Percentiles rank a stretch among this genome's conserved stretches.
These are phyloP conservation scores for Ernsta delagoae DNA, from an alignment of 2,888 invertebrate genomes.

Conservation along the genomic window DNA sequence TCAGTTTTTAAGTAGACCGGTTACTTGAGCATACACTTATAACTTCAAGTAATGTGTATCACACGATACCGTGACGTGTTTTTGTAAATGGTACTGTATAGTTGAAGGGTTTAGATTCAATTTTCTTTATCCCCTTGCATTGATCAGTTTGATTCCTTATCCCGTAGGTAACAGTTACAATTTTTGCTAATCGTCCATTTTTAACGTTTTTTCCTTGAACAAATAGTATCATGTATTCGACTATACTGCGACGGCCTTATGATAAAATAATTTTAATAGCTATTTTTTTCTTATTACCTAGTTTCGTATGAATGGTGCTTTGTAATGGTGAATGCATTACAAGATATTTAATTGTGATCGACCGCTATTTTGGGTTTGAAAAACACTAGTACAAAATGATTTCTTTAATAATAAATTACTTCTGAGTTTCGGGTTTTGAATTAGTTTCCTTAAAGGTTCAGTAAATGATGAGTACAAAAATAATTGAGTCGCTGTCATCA, in stretches of 20 bases:
- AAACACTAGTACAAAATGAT: conserved; percentile 36
- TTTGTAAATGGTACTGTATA: conserved; percentile 11
- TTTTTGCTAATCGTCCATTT: conserved; percentile 60
- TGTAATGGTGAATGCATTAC: conserved; percentile 35
- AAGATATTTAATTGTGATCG: conserved; percentile 34
- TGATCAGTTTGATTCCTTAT: conserved; percentile 7
- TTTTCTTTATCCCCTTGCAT: not conserved
- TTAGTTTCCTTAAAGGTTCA: conserved; percentile 15
- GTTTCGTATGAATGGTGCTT: conserved; percentile 46
- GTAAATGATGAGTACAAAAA: conserved; percentile 27
- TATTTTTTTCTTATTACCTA: conserved; percentile 42
- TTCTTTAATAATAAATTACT: conserved; percentile 12
- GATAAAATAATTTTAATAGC: conserved; percentile 41
- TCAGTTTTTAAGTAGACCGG: conserved; percentile 5
- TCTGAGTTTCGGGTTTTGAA: conserved; percentile 9
- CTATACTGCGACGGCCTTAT: conserved; percentile 45
- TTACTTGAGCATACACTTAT: conserved; percentile 3
- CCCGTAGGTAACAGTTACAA: conserved; percentile 57
- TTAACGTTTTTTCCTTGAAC: conserved; percentile 46
- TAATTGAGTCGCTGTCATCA: not conserved
- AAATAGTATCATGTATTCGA: conserved; percentile 52
- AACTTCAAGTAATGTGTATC: conserved; percentile 4
- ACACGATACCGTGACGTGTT: conserved; percentile 10
- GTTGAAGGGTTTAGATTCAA: conserved; percentile 21
- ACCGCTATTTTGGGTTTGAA: conserved; percentile 41